These are phyloP conservation scores for Leucophora obtusa DNA, from an alignment of 2,888 invertebrate genomes.

Conservation along the genomic window DNA sequence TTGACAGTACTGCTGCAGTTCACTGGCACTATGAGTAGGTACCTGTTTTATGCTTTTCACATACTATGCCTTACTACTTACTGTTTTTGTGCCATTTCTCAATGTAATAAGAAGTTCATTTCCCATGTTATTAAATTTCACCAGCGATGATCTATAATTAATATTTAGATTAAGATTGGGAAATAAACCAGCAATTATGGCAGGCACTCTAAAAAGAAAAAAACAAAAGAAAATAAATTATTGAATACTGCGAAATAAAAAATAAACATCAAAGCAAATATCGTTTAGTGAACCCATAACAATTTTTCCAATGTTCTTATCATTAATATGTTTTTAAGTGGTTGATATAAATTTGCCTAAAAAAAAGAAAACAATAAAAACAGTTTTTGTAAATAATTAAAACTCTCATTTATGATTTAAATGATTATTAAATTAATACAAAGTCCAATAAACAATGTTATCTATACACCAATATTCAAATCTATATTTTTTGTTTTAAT, in stretches of 20 bases:
- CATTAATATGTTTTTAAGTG: background rate
- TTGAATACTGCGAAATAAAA: slow-evolving; percentile 23
- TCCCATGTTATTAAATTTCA: slow-evolving; percentile 74
- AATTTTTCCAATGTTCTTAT: background rate
- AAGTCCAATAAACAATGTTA: background rate
- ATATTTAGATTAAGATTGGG: slow-evolving; percentile 74
- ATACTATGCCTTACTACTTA: slow-evolving; percentile 64
- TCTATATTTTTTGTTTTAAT: background rate
- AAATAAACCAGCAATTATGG: slow-evolving; percentile 74
- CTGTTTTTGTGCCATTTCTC: slow-evolving; percentile 63
- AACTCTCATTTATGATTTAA: background rate
- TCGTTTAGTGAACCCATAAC: background rate
- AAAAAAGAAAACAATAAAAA: slow-evolving; percentile 1
- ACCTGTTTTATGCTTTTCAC: too few relatives aligned
- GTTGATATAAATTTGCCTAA: slow-evolving; percentile 2
- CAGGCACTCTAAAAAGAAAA: slow-evolving; percentile 72
- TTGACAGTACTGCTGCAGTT: too few relatives aligned
- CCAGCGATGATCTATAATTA: slow-evolving; percentile 73
- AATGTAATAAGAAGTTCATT: slow-evolving; percentile 74
- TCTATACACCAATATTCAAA: background rate
- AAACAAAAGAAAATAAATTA: slow-evolving; percentile 7
- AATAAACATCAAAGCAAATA: background rate
- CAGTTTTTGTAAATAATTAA: background rate
- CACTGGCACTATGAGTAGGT: too few relatives aligned
- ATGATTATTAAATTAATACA: background rate